Conservation (phyloP, 2,113 vertebrate species). For the Hipposideros armiger region DNA sequence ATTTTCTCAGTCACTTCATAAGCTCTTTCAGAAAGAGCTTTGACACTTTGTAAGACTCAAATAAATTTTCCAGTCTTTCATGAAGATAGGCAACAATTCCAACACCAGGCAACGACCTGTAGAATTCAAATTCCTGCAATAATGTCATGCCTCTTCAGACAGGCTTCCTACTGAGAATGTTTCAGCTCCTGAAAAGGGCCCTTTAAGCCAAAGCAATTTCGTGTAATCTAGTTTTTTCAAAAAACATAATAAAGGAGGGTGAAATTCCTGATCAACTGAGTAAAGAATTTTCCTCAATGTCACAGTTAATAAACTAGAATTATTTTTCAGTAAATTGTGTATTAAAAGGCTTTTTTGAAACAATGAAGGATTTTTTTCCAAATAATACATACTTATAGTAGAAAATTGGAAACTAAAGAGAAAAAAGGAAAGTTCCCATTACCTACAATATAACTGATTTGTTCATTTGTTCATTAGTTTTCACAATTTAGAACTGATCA, state of each 20-base stretch:
- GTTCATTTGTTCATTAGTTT: not conserved
- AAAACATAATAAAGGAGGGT: not conserved
- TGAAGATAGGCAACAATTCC: not conserved
- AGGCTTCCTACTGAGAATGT: not conserved
- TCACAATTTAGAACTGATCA: not conserved
- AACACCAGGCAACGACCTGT: not conserved
- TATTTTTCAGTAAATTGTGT: constrained; percentile 1
- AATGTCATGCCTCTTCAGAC: not conserved
- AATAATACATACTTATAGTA: not conserved
- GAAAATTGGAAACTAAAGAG: not conserved
- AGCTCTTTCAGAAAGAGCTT: not conserved
- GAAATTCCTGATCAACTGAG: constrained; percentile 16
- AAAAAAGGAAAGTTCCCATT: constrained; percentile 14
- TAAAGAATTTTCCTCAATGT: constrained; percentile 17
- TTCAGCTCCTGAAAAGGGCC: not conserved
- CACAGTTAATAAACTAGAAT: constrained; percentile 29
- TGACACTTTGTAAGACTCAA: not conserved
- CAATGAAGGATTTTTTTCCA: not conserved
- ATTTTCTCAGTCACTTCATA: not conserved
- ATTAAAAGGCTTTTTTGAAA: not conserved
- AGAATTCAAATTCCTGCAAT: constrained; percentile 18
- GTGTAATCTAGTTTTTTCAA: not conserved
- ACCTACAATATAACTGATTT: not conserved
- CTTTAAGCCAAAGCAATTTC: not conserved
- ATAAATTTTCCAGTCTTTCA: constrained; percentile 17